Base-by-base conservation (phyloP, 2,888 invertebrate genomes). In the Terebella lapidaria region DNA sequence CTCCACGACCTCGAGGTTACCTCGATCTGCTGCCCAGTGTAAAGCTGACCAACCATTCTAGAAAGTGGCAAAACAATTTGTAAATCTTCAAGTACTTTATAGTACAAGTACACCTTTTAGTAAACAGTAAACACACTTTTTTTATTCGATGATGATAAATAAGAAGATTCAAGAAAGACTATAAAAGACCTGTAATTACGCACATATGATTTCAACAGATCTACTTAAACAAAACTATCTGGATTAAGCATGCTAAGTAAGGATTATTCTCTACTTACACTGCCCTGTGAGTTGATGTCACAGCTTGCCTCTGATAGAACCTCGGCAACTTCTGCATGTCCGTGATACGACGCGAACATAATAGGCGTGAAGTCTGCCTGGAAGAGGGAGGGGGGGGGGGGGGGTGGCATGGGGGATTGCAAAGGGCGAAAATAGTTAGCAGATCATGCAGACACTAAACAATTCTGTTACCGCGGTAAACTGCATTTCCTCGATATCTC, bases 291-390 rank as follows among this genome's bases (percentile, higher is more conserved):
- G 58, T 78, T 71, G 45, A 79, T 67, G 35, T 78, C 73, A 72
- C 77, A 78, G 18, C 70, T 72, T 4, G 72, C 73, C 10, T 75
- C 70, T 45, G 78, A 68, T 0, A 80, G 67, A 10, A 70, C 73
- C 53, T 69, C 66, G 18, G 75, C 78, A 1, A 79, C 74, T 25
- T 72, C 74, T 18, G 73, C 70, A 61, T 81, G 79, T 28, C 78
- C 76, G 62, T 79, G 79, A 62, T 78, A 81, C 2, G 74, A 71
- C 47, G 78, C 74, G 69, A 77, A 81, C 77, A 81, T 79, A 57
- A 81, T 69, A 1, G 76, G 75, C 3, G 77, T 80, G 66, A 81
- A 78, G 63, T 81, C 79, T 25, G 77, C 79, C 78, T 80, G 67
- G 0, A 51, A 61, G 10, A 57, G 35, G 18, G 10, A 35, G 10